Percentiles rank a stretch among this genome's conserved stretches.
Conservation (phyloP, 2,888 invertebrate species). For the Thalpophila matura region DNA sequence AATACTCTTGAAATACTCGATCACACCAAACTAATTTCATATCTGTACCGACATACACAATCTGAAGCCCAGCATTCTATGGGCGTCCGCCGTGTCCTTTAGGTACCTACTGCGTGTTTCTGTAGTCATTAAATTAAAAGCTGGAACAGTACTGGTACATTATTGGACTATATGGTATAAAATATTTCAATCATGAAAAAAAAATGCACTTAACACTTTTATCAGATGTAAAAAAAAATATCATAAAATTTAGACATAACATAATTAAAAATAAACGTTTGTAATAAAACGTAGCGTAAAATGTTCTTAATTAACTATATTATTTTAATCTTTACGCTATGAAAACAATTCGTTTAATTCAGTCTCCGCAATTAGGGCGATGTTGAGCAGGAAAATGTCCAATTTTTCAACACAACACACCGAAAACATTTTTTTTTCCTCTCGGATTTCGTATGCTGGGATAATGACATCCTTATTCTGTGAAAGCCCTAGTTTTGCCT, state of each 20-base stretch:
- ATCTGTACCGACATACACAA: too few species aligned
- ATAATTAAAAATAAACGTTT: neutral
- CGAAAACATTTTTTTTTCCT: constrained; percentile 54
- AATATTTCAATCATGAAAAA: too few species aligned
- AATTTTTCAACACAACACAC: constrained; percentile 60
- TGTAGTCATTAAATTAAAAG: too few species aligned
- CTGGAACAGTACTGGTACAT: too few species aligned
- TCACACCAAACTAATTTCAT: too few species aligned
- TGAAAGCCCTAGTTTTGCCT: constrained; percentile 73
- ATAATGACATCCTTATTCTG: constrained; percentile 75
- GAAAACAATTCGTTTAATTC: constrained; percentile 59
- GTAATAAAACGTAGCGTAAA: neutral
- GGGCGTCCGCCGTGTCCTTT: too few species aligned
- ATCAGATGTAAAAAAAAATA: too few species aligned
- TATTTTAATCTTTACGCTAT: constrained; percentile 43
- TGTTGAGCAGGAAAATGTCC: constrained; percentile 53
- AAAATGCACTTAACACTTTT: too few species aligned
- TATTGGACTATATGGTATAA: too few species aligned
- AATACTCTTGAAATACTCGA: too few species aligned
- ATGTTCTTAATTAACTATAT: constrained; percentile 45
- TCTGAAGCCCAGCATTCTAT: too few species aligned
- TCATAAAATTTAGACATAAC: neutral
- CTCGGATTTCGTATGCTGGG: constrained; percentile 61
- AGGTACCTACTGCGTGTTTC: too few species aligned
- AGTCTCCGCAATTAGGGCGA: constrained; percentile 50